Conservation (phyloP, 2,113 vertebrate genomes). For the Puffinus mauretanicus region DNA sequence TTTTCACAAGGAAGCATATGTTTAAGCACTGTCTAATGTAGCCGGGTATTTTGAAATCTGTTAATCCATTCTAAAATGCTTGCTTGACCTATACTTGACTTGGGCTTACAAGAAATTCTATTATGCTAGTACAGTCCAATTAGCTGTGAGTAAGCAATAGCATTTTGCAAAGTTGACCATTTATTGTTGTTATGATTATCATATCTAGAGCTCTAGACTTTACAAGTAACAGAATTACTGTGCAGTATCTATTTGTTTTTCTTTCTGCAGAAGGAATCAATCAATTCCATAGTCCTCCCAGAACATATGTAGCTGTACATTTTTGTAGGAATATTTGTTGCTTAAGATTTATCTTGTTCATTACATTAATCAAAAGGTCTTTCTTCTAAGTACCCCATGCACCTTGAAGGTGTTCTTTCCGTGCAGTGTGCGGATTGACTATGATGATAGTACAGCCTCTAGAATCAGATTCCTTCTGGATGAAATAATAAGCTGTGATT, state of each 20-base stretch:
- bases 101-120: constrained; percentile 16
- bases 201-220: background rate
- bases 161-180: background rate
- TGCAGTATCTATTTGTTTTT: background rate
- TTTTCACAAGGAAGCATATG: background rate
- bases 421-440: background rate
- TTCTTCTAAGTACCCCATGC: background rate
- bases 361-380: background rate
- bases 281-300: background rate
- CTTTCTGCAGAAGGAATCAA: background rate
- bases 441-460: background rate
- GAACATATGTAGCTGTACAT: background rate
- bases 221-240: background rate
- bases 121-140: background rate
- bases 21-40: background rate
- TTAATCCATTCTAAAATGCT: constrained; percentile 18
- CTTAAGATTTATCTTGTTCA: background rate
- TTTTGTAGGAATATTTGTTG: background rate
- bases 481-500: constrained; percentile 45
- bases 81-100: constrained; percentile 29
- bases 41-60: background rate
- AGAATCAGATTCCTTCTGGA: constrained; percentile 29
- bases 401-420: background rate
- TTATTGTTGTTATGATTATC: background rate
- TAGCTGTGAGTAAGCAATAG: background rate